phyloP scores from a whole-genome alignment of 2,113 vertebrate genomes.

The Spheniscus mendiculus region DNA sequence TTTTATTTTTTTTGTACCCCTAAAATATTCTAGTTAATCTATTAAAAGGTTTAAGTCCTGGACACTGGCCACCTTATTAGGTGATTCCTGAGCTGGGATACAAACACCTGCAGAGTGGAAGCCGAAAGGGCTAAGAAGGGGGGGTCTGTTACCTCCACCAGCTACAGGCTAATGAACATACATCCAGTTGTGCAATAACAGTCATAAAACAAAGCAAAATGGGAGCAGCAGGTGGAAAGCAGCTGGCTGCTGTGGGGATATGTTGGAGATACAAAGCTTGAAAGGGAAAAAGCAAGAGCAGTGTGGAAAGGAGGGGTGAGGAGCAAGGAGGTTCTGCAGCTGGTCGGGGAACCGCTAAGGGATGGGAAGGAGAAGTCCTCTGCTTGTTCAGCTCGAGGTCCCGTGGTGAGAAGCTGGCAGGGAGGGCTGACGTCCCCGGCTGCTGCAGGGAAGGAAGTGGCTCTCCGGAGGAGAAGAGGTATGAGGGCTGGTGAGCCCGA shows the following conservation, averaged over 20 bases:
- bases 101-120: neutral
- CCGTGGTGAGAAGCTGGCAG: fast-evolving
- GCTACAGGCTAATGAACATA: neutral
- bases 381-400: neutral
- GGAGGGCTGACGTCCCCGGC: neutral
- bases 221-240: neutral
- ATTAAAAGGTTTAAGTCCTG: neutral
- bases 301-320: neutral
- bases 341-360: neutral
- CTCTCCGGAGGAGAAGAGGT: neutral
- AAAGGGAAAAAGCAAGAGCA: neutral
- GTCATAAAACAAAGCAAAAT: neutral
- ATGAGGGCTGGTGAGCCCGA: neutral
- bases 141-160: neutral
- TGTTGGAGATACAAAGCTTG: neutral
- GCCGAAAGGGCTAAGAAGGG: neutral
- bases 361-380: neutral
- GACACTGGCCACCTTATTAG: neutral
- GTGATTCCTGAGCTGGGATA: neutral
- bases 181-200: neutral
- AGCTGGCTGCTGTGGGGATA: neutral
- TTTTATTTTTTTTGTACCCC: neutral
- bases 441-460: no score
- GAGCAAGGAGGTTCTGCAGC: neutral
- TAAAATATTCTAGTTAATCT: neutral